Evolutionary conservation across 2,113 vertebrate species (phyloP), one percentile per base, ranked within the genome.

Genomic region (Phylloscopus whistleri): DNA sequence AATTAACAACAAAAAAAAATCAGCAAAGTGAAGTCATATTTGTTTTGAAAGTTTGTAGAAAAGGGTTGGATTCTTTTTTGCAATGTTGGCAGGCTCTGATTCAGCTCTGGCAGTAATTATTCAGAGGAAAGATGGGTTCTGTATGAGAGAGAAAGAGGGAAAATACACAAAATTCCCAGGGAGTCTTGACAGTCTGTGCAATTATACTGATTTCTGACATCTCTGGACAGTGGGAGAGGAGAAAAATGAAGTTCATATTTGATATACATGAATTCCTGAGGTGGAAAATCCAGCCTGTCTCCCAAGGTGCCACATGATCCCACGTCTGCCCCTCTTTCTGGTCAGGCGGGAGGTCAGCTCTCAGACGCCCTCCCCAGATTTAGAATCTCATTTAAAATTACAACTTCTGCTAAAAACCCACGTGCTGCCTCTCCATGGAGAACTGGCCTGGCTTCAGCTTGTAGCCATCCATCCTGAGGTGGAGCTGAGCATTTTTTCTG

Each of bases 91-190:
- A 94, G 81, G 62, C 91, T 86, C 77, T 87, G 69, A 78, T 94
- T 89, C 77, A 94, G 60, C 84, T 78, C 92, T 97, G 94, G 67
- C 87, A 90, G 51, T 60, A 80, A 94, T 92, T 95, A 94, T 92
- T 96, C 88, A 86, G 44, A 68, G 83, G 16, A 51, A 73, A 80
- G 72, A 86, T 44, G 68, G 68, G 67, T 83, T 75, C 62, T 87
- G 37, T 67, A 51, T 72, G 87, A 35, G 70, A 60, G 37, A 48
- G 30, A 51, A 49, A 49, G 24, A 86, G 55, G 79, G 55, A 85
- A 94, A 94, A 80, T n/a, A 10, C 79, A 64, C 55, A 63, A 28
- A 31, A 90, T 90, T 88, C 88, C 90, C 87, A 84, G 79, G 87
- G 93, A 90, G 87, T 68, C 95, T 53, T 86, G 92, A 88, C 94